A percentile compares a stretch with the other conserved stretches of the same genome.
Conservation (phyloP, 2,797 vertebrate species). For the Telmatherina bonti region DNA sequence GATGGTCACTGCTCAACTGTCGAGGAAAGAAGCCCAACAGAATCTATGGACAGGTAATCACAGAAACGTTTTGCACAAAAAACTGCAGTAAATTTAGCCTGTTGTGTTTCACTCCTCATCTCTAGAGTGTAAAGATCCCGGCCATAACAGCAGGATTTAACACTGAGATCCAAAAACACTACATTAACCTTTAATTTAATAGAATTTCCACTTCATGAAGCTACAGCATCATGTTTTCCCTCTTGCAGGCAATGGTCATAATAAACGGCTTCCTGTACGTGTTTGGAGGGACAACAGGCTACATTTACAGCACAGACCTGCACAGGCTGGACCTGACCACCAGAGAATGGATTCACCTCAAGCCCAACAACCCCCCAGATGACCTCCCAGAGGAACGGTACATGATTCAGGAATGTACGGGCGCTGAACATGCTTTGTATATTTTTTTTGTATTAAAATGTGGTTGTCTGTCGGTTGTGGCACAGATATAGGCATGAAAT, state of each 20-base stretch:
- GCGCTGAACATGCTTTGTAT: not conserved
- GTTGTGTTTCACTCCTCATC: not conserved
- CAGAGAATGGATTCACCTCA: constrained; percentile 95
- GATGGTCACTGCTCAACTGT: constrained; percentile 96
- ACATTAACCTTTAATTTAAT: not conserved
- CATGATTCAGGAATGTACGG: not conserved
- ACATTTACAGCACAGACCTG: constrained; percentile 97
- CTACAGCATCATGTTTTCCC: constrained; percentile 5
- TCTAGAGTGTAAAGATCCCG: not conserved
- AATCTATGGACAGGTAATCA: constrained; percentile 95
- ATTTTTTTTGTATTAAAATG: not conserved
- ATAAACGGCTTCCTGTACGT: constrained; percentile 97
- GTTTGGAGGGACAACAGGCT: constrained; percentile 97
- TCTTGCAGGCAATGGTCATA: constrained; percentile 86
- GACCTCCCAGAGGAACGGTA: constrained; percentile 96
- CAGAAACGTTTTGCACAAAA: not conserved
- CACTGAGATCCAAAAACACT: not conserved
- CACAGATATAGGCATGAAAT: constrained; percentile 98
- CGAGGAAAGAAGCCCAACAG: constrained; percentile 96
- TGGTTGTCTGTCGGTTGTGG: constrained; percentile 5
- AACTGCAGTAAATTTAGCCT: not conserved
- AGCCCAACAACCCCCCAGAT: constrained; percentile 95
- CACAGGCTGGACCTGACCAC: constrained; percentile 97
- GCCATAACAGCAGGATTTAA: not conserved
- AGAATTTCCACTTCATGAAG: not conserved